Evolutionary conservation across 2,888 invertebrate species (phyloP).

Genomic region (Drosophila paucipuncta): DNA sequence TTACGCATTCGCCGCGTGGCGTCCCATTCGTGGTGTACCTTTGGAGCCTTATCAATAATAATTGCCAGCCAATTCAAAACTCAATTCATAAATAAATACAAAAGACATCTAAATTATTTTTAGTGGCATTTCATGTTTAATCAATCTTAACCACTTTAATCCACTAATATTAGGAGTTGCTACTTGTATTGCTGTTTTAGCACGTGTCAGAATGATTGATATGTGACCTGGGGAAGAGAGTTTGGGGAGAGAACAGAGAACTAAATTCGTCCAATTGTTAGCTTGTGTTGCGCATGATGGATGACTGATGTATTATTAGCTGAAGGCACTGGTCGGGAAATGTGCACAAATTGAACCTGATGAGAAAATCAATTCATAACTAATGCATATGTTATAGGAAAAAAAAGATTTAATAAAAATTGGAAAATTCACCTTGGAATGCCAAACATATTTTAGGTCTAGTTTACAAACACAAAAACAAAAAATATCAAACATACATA

Average conservation of each 20-base stretch:
- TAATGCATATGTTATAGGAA: neutral
- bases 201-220: slow-evolving; percentile 41
- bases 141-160: neutral
- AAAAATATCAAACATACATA: neutral
- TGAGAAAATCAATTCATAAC: neutral
- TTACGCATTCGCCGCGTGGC: slow-evolving; percentile 36
- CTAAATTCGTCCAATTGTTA: neutral
- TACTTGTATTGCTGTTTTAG: slow-evolving; percentile 2
- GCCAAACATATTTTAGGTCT: neutral
- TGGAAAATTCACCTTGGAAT: neutral
- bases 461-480: neutral
- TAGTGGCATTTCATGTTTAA: neutral
- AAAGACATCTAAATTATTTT: neutral
- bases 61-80: neutral
- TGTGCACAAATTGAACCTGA: neutral
- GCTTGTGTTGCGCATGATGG: slow-evolving; percentile 3
- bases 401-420: too few relatives aligned
- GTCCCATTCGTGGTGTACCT: neutral
- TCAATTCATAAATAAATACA: neutral
- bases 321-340: neutral
- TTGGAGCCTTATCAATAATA: neutral
- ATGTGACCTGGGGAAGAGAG: neutral
- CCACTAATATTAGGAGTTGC: neutral
- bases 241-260: neutral
- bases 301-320: neutral